phyloP scores from a whole-genome alignment of 2,797 vertebrate genomes.

The Tapirus indicus region DNA sequence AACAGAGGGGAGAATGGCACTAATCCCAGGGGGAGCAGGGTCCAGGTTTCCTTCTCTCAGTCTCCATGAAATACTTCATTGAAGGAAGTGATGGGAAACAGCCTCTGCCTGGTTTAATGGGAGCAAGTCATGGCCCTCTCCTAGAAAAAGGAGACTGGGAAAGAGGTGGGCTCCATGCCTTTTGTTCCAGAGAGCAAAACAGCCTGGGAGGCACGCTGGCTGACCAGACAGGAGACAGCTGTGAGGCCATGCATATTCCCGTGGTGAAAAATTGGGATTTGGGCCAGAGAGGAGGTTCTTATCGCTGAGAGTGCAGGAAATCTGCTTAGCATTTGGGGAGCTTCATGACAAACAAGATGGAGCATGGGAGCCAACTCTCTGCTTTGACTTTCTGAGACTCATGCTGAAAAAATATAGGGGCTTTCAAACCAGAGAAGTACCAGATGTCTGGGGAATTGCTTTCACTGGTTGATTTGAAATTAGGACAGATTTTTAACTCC shows the following conservation, averaged over 20 bases:
- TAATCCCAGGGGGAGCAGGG: background rate
- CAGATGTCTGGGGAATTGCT: conserved; percentile 36
- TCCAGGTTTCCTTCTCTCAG: background rate
- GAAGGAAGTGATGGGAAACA: background rate
- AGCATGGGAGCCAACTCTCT: background rate
- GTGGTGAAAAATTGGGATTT: background rate
- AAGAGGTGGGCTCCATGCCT: background rate
- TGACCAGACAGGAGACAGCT: background rate
- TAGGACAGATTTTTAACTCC: conserved; percentile 17
- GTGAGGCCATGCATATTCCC: background rate
- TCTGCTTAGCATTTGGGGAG: conserved; percentile 4
- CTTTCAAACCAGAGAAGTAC: conserved; percentile 49
- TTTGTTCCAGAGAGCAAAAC: background rate
- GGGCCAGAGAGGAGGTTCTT: background rate
- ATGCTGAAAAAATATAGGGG: background rate
- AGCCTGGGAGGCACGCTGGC: background rate
- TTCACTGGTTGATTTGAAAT: conserved; percentile 15
- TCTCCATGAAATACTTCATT: background rate
- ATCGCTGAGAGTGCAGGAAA: background rate
- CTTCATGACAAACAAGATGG: background rate
- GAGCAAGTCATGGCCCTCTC: background rate
- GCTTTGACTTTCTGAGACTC: conserved; percentile 37
- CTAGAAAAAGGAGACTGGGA: background rate
- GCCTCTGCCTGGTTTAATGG: background rate
- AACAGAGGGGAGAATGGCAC: background rate